Base-by-base conservation (phyloP, 2,113 vertebrate genomes). In the Pseudois nayaur region DNA sequence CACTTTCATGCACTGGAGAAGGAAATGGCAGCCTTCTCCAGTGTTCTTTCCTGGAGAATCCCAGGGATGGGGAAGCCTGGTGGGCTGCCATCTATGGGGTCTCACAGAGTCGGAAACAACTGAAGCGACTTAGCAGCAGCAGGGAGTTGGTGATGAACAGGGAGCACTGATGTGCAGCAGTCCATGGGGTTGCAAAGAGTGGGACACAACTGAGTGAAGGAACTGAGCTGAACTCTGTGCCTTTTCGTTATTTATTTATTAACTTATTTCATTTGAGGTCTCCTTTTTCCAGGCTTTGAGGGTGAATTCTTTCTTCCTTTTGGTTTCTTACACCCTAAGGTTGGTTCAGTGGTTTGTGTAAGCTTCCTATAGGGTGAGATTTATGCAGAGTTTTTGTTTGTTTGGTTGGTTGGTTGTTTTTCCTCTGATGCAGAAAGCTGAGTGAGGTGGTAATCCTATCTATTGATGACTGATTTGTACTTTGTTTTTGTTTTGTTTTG, bases 121-220 rank as follows among this genome's bases (percentile, higher is more conserved):
- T 29, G 59, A 60, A 29, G 59, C 1, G 0, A 60, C 25, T 14
- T 29, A 29, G 27, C 59, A 60, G 27, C 27, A 60, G 5, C 59
- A 60, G 27, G 27, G 27, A 60, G 12, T 60, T 60, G 19, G 9
- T 74, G 19, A 40, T 40, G 2, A 23, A 12, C 9, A 12, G 67
- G n/a, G n/a, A 40, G 36, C 3, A 11, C 67, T 40, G 36, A 21
- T 6, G 36, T 74, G 67, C 19, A 40, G 36, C 5, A 25, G 36
- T 74, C 6, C 11, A 25, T 25, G 67, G 21, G 2, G 21, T 13
- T 23, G 9, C 19, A 74, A 74, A 74, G 10, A 74, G 10, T 6
- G 3, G 16, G 17, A 67, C 17, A 21, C 0, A 17, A 21, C 4
- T 67, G 64, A 67, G 33, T 0, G 0, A 67, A n/a, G 0, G 1